Evolutionary conservation across 2,113 vertebrate genomes (phyloP).

Genomic region (Marmota flaviventris): DNA sequence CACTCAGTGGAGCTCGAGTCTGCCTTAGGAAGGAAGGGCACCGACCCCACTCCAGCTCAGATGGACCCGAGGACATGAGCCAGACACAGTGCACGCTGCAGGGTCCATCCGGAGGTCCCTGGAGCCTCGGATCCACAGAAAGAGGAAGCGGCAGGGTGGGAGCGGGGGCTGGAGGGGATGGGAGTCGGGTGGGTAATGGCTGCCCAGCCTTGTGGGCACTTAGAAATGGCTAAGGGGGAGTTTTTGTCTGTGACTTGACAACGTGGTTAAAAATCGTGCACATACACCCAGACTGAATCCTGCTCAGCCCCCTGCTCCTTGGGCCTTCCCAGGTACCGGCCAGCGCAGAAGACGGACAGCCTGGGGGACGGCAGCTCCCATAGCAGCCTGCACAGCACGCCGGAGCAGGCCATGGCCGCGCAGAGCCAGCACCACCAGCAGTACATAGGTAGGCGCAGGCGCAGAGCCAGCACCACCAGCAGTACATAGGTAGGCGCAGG

Average conservation of each 20-base stretch:
- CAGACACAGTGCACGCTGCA: background rate
- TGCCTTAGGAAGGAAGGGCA: background rate
- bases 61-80: background rate
- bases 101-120: background rate
- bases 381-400: constrained; percentile 90
- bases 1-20: background rate
- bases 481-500: constrained; percentile 94
- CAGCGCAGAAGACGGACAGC: constrained; percentile 95
- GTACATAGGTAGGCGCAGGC: constrained; percentile 94
- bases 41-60: rapidly evolving
- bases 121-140: background rate
- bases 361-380: constrained; percentile 91
- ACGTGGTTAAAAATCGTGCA: no score
- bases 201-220: rapidly evolving
- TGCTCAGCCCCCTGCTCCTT: constrained; percentile 91
- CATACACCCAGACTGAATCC: constrained; percentile 90
- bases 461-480: constrained; percentile 98
- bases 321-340: constrained; percentile 94
- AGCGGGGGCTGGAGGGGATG: background rate
- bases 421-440: constrained; percentile 99
- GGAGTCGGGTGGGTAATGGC: rapidly evolving
- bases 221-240: rapidly evolving
- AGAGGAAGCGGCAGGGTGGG: background rate
- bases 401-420: constrained; percentile 94
- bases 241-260: no score